phyloP scores from a whole-genome alignment of 2,888 invertebrate genomes.

The Mechanitis messenoides region DNA sequence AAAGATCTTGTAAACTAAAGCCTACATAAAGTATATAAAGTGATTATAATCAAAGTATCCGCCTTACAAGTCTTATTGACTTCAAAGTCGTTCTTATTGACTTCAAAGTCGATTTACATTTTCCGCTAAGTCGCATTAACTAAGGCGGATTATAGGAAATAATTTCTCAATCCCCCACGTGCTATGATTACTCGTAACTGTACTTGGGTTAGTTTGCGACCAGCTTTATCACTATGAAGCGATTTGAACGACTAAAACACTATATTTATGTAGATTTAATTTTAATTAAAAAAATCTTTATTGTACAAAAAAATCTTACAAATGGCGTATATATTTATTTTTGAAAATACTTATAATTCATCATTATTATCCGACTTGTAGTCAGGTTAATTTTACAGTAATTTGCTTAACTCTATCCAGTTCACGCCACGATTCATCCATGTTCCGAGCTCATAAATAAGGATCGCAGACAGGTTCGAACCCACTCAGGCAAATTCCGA shows the following conservation, averaged over 20 bases:
- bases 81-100: conserved; percentile 25
- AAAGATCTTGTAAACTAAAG: neutral
- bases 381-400: no score
- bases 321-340: no score
- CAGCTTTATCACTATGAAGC: conserved; percentile 14
- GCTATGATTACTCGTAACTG: conserved; percentile 41
- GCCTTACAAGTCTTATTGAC: conserved; percentile 23
- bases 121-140: conserved; percentile 24
- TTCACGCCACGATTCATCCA: no score
- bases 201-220: conserved; percentile 21
- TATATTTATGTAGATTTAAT: no score
- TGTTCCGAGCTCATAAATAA: no score
- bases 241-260: conserved; percentile 3
- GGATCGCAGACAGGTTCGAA: no score
- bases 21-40: conserved; percentile 14
- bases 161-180: conserved; percentile 39
- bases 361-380: no score
- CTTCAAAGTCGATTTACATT: conserved; percentile 27
- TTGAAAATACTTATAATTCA: no score
- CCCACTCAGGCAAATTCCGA: no score
- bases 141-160: conserved; percentile 37
- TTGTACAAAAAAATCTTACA: no score
- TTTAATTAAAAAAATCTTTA: no score
- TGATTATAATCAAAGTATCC: conserved; percentile 21
- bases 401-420: no score